Conservation (phyloP, 2,888 invertebrate species). For the Magallana nippona region DNA sequence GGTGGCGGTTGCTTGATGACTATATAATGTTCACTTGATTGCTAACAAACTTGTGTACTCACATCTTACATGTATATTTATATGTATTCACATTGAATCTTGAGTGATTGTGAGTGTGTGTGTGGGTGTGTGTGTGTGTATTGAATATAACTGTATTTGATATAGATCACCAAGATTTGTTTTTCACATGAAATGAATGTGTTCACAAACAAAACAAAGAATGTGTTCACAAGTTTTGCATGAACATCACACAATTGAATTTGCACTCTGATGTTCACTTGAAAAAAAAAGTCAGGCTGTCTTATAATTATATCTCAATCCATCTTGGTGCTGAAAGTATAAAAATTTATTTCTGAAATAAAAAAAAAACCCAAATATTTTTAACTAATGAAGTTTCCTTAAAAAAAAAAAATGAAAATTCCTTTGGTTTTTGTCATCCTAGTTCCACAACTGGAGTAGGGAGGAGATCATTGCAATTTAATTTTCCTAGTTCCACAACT, state of each 20-base stretch:
- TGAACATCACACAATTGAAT: neutral
- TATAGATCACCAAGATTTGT: neutral
- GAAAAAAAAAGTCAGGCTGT: neutral
- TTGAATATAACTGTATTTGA: too few species aligned
- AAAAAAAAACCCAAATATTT: too few species aligned
- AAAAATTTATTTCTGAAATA: neutral
- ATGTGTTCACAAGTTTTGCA: constrained; percentile 14
- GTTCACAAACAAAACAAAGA: constrained; percentile 12
- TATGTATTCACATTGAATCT: neutral
- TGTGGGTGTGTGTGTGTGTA: neutral
- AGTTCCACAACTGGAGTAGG: too few species aligned
- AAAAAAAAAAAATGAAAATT: too few species aligned
- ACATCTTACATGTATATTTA: neutral
- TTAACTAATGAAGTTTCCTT: too few species aligned
- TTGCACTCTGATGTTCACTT: constrained; percentile 9
- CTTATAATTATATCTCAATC: neutral
- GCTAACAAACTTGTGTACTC: constrained; percentile 22
- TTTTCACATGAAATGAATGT: neutral
- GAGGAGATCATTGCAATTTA: too few species aligned
- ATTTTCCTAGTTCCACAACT: too few species aligned
- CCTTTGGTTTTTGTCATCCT: too few species aligned
- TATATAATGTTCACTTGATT: constrained; percentile 16
- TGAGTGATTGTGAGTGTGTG: neutral
- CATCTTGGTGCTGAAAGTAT: neutral
- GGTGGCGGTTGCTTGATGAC: constrained; percentile 24